Percentiles rank a stretch among this genome's conserved stretches.
These are phyloP conservation scores for Philotrypesis tridentata DNA, from an alignment of 1,140 invertebrate genomes.

Conservation along the genomic window DNA sequence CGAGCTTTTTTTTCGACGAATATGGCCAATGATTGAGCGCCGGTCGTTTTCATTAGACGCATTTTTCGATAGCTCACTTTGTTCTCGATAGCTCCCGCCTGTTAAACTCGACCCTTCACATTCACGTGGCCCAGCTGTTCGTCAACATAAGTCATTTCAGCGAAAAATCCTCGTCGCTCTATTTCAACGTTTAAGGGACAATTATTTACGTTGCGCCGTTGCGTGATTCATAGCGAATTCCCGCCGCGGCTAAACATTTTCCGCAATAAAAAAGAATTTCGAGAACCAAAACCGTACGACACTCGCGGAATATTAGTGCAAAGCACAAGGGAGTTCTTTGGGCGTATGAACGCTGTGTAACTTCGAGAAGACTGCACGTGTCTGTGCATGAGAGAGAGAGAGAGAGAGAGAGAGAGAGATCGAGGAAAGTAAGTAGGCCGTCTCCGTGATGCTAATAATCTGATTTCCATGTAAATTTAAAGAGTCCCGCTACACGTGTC, in stretches of 20 bases:
- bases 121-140: background rate
- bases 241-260: no score
- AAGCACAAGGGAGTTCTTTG: no score
- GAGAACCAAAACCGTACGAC: background rate
- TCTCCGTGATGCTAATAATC: background rate
- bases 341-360: no score
- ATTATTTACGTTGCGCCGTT: background rate
- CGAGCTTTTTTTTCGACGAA: slow-evolving; percentile 43
- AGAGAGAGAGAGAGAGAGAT: background rate
- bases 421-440: background rate
- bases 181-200: background rate
- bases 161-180: background rate
- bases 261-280: background rate
- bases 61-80: background rate
- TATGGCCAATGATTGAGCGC: slow-evolving; percentile 39
- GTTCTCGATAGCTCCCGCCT: background rate
- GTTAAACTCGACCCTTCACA: background rate
- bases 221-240: background rate
- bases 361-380: no score
- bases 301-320: no score
- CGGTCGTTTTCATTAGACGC: slow-evolving; percentile 41
- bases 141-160: background rate
- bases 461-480: slow-evolving; percentile 39
- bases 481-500: slow-evolving; percentile 14
- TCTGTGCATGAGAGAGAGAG: no score